Percentiles rank a stretch among this genome's conserved stretches.
Conservation (phyloP, 2,797 vertebrate genomes). For the Sebastes baramenuke region DNA sequence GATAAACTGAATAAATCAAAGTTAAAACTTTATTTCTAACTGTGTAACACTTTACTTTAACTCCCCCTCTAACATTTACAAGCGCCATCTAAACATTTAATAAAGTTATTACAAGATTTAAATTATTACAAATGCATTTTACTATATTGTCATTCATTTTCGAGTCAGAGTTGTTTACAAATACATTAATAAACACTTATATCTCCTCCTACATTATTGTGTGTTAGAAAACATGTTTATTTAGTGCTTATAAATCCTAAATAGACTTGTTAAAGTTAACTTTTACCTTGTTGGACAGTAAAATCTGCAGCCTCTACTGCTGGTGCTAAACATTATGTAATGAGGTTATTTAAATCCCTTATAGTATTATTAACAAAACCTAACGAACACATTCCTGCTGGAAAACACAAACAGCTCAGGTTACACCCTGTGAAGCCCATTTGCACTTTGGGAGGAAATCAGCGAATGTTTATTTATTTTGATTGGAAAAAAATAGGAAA, state of each 20-base stretch:
- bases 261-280: neutral
- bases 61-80: neutral
- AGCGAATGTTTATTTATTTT: slow-evolving; percentile 68
- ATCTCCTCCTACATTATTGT: neutral
- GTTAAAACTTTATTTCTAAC: neutral
- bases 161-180: neutral
- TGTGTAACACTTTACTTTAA: neutral
- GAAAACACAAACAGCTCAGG: slow-evolving; percentile 52
- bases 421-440: slow-evolving; percentile 39
- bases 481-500: slow-evolving; percentile 51
- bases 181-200: neutral
- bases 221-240: neutral
- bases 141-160: neutral
- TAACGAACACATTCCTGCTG: slow-evolving; percentile 32
- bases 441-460: slow-evolving; percentile 57
- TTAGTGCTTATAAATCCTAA: neutral
- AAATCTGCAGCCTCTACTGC: neutral
- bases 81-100: neutral
- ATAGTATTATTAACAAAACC: neutral
- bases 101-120: neutral
- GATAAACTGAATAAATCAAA: neutral
- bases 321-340: neutral
- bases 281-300: neutral
- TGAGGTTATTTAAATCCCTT: neutral
- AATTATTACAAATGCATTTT: neutral